phyloP scores from a whole-genome alignment of 2,888 invertebrate species.

The Machimus rusticus region DNA sequence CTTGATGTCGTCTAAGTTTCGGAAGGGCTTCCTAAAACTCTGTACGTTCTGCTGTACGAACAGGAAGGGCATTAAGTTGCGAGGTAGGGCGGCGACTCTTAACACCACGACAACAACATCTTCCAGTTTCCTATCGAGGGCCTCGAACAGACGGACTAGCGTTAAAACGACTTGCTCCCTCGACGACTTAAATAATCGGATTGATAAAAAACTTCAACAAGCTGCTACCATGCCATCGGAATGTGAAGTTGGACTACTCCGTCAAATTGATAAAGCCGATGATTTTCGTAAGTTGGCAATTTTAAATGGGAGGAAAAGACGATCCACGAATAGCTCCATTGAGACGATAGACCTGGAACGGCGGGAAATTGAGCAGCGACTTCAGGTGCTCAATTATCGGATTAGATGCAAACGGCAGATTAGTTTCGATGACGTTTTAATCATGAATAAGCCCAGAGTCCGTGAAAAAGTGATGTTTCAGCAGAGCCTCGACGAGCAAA shows the following conservation, averaged over 20 bases:
- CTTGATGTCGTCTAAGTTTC: slow-evolving; percentile 89
- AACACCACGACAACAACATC: slow-evolving; percentile 70
- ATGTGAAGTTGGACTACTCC: slow-evolving; percentile 40
- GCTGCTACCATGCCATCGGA: neutral
- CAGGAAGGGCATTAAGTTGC: slow-evolving; percentile 62
- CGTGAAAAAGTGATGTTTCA: slow-evolving; percentile 25
- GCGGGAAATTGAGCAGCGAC: slow-evolving; percentile 27
- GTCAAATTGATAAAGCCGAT: neutral
- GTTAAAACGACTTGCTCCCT: slow-evolving; percentile 54
- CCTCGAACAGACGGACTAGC: slow-evolving; percentile 68
- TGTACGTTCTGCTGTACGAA: slow-evolving; percentile 63
- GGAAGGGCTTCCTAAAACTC: slow-evolving; percentile 77
- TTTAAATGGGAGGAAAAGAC: slow-evolving; percentile 29
- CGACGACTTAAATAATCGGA: slow-evolving; percentile 21
- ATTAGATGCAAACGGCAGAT: slow-evolving; percentile 56
- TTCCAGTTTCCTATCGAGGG: slow-evolving; percentile 69
- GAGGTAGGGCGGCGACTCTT: slow-evolving; percentile 65
- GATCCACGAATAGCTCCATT: slow-evolving; percentile 1
- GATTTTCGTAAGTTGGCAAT: slow-evolving; percentile 38
- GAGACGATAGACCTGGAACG: slow-evolving; percentile 30
- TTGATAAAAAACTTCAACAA: neutral
- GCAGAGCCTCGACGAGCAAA: slow-evolving; percentile 29
- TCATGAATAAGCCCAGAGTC: slow-evolving; percentile 47
- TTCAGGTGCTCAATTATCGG: slow-evolving; percentile 42
- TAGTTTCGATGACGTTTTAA: slow-evolving; percentile 57